A percentile compares a stretch with the other conserved stretches of the same genome.
Evolutionary conservation across 2,797 vertebrate species (phyloP).

Genomic region (Aselliscus stoliczkanus): DNA sequence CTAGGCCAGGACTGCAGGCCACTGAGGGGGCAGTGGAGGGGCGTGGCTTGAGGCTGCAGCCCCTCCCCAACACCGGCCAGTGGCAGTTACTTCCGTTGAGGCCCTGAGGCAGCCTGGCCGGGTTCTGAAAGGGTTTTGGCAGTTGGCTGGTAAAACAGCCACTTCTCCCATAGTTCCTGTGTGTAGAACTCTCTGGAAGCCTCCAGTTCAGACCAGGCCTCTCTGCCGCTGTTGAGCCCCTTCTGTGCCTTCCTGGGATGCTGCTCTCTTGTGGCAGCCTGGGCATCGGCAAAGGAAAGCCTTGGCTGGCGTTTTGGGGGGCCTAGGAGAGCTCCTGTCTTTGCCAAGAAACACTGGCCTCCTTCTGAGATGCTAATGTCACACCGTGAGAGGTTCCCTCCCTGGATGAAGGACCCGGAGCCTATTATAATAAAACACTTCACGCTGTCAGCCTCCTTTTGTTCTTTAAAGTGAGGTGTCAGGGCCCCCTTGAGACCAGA

Average conservation of each 20-base stretch:
- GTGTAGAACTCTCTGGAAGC: not conserved
- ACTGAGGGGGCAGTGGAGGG: not conserved
- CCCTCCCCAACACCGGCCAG: not conserved
- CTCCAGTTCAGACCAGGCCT: accelerated
- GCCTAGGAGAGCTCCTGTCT: not conserved
- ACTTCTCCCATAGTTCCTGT: not conserved
- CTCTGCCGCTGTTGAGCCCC: not conserved
- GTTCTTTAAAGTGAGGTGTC: not conserved
- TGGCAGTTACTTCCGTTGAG: slow-evolving; percentile 41
- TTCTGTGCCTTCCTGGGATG: not conserved
- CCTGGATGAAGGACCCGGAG: not conserved
- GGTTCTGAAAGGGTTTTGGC: not conserved
- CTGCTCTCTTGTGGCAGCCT: no score
- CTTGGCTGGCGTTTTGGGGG: not conserved
- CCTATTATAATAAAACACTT: accelerated
- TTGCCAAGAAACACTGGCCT: not conserved
- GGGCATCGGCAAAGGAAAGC: accelerated
- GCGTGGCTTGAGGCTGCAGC: accelerated
- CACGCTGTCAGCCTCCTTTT: not conserved
- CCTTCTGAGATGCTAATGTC: not conserved
- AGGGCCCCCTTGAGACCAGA: not conserved
- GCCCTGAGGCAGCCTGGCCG: not conserved
- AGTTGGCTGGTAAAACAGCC: not conserved
- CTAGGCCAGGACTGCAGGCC: not conserved
- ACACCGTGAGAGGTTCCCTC: not conserved